Base-by-base conservation (phyloP, 2,888 invertebrate species). In the Acholoe squamosa region DNA sequence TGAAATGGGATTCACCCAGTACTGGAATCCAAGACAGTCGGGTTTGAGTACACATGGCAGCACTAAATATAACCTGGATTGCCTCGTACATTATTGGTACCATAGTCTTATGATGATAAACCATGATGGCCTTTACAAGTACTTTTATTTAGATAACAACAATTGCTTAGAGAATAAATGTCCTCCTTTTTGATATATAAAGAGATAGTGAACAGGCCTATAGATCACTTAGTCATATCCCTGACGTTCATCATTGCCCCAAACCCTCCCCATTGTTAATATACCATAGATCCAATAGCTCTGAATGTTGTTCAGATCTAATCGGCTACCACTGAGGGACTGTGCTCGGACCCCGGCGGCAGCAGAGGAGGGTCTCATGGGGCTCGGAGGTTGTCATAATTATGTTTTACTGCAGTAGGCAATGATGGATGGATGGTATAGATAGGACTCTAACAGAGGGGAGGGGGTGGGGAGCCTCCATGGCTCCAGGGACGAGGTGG, bases 271-370 rank as follows among this genome's bases (percentile, higher is more conserved):
- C n/a, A 61, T 22, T 71, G 31, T 71, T 71, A 71, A 71, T 71
- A n/a, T n/a, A 25, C 31, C 25, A 71, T 71, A 14, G 71, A 71
- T 71, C 16, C 71, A 71, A 71, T 71, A 71, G 71, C 31, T 71
- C 71, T 71, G 71, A 71, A 71, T 71, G 71, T 71, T 71, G 14
- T 14, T 25, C n/a, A 71, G 71, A 71, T 71, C 71, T 71, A 28
- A 71, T 71, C 71, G 71, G 7, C 28, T 28, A 0, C 25, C 25
- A 5, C 71, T 71, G 14, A 28, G 71, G 71, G 71, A 25, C 14
- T 3, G 71, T 22, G 14, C 0, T 1, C 71, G n/a, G 61, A 61
- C 71, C 25, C 28, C 5, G 25, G 28, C 25, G 25, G 71, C 28
- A 28, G 71, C 61, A 71, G 71, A 16, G n/a, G n/a, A n/a, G 28